Conservation (phyloP, 1,140 invertebrate genomes). For the Metopolophium dirhodum region DNA sequence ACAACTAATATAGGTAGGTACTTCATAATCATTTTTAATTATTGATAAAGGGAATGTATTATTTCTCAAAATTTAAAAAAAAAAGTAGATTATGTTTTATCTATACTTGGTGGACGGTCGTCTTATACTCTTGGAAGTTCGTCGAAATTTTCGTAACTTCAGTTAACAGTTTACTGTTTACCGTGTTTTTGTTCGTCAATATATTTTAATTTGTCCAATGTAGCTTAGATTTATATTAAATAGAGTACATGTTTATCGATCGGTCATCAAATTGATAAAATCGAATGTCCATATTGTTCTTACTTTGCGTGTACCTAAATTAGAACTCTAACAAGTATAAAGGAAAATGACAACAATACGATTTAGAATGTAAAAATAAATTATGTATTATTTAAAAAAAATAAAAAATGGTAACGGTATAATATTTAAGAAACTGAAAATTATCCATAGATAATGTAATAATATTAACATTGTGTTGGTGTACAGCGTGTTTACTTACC, state of each 20-base stretch:
- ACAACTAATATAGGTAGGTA: background rate
- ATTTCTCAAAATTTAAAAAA: background rate
- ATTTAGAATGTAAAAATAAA: background rate
- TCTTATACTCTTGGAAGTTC: background rate
- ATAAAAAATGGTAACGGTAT: background rate
- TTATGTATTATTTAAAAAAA: background rate
- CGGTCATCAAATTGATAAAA: too few relatives aligned
- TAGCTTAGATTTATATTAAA: too few relatives aligned
- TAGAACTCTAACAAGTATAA: too few relatives aligned
- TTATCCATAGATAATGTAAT: background rate
- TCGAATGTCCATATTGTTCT: too few relatives aligned
- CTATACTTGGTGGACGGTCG: too few relatives aligned
- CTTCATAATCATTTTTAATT: background rate
- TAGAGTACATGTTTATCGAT: too few relatives aligned
- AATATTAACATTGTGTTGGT: background rate
- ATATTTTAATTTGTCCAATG: too few relatives aligned
- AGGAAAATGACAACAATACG: background rate
- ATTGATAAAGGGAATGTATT: background rate
- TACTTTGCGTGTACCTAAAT: too few relatives aligned
- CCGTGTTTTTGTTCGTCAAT: too few relatives aligned
- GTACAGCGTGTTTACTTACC: background rate
- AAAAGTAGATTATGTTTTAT: background rate
- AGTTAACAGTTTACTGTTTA: too few relatives aligned
- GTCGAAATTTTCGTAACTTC: background rate
- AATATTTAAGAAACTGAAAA: background rate